These are phyloP conservation scores for Schizopygopsis pylzovi DNA, from an alignment of 2,797 vertebrate genomes.

Conservation along the genomic window DNA sequence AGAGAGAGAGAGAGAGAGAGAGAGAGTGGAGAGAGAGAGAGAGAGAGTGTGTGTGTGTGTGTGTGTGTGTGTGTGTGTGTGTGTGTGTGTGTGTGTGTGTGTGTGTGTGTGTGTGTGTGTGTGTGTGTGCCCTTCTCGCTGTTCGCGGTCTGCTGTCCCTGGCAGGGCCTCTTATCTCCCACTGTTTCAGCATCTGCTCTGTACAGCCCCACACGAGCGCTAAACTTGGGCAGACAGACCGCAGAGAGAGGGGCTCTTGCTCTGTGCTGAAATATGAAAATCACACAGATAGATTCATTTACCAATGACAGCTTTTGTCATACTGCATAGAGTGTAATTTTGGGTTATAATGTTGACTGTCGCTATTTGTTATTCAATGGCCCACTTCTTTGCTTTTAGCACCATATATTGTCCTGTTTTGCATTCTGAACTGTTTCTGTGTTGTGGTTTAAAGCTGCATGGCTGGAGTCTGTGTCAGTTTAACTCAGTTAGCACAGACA, in stretches of 20 bases:
- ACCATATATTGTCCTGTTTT: slow-evolving; percentile 1
- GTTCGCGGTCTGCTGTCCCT: slow-evolving; percentile 60
- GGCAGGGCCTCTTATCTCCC: slow-evolving; percentile 54
- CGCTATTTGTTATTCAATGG: slow-evolving; percentile 16
- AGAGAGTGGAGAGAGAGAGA: too few relatives aligned
- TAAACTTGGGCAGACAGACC: slow-evolving; percentile 52
- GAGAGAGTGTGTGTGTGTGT: too few relatives aligned
- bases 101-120: slow-evolving; percentile 17
- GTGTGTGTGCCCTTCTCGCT: slow-evolving; percentile 46
- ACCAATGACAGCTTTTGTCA: slow-evolving; percentile 49
- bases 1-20: too few relatives aligned
- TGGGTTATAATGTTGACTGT: slow-evolving; percentile 45
- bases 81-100: slow-evolving; percentile 7
- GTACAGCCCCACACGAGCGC: slow-evolving; percentile 46
- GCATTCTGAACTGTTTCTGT: slow-evolving; percentile 1
- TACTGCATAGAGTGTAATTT: slow-evolving; percentile 24
- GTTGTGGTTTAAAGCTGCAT: background rate
- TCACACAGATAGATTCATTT: slow-evolving; percentile 41
- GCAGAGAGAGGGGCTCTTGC: slow-evolving; percentile 40
- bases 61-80: too few relatives aligned
- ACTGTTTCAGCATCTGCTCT: slow-evolving; percentile 61
- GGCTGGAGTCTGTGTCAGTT: slow-evolving; percentile 1
- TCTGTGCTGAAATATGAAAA: slow-evolving; percentile 49
- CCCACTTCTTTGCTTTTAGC: slow-evolving; percentile 11
- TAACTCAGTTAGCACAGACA: background rate